Evolutionary conservation across 2,113 vertebrate species (phyloP).

Genomic region (Nipponia nippon): DNA sequence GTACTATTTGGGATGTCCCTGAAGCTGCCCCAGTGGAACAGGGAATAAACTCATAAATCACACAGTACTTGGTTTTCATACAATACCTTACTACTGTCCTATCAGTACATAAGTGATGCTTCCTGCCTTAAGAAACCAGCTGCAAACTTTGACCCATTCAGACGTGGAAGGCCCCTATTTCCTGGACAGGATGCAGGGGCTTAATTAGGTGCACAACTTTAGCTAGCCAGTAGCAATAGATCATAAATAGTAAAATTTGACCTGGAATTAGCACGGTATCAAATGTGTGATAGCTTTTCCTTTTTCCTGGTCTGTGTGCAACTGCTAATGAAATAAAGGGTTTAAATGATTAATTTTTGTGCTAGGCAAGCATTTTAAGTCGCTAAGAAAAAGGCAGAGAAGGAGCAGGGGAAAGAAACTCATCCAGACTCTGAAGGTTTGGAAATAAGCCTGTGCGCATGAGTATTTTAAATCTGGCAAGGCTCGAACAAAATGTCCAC

Average conservation of each 20-base stretch:
- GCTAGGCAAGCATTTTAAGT: not conserved
- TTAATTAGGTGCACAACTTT: not conserved
- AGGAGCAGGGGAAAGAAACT: not conserved
- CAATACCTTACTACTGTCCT: not conserved
- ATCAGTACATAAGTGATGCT: not conserved
- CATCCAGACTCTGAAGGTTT: not conserved
- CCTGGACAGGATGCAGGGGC: not conserved
- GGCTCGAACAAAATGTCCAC: not conserved
- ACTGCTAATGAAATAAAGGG: not conserved
- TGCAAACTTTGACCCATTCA: not conserved
- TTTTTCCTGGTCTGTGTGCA: not conserved
- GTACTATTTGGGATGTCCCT: not conserved
- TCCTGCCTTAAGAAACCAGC: not conserved
- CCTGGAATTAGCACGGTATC: not conserved
- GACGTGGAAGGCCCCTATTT: not conserved
- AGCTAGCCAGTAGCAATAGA: not conserved
- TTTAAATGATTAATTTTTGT: not conserved
- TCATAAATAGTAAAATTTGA: not conserved
- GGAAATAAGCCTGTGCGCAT: not conserved
- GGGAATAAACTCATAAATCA: not conserved
- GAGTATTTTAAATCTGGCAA: not conserved
- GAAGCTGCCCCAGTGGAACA: not conserved
- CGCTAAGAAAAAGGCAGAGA: not conserved
- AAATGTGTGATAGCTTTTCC: not conserved
- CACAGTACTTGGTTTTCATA: not conserved